phyloP scores from a whole-genome alignment of 2,888 invertebrate species.

The Lacanobia wlatinum region DNA sequence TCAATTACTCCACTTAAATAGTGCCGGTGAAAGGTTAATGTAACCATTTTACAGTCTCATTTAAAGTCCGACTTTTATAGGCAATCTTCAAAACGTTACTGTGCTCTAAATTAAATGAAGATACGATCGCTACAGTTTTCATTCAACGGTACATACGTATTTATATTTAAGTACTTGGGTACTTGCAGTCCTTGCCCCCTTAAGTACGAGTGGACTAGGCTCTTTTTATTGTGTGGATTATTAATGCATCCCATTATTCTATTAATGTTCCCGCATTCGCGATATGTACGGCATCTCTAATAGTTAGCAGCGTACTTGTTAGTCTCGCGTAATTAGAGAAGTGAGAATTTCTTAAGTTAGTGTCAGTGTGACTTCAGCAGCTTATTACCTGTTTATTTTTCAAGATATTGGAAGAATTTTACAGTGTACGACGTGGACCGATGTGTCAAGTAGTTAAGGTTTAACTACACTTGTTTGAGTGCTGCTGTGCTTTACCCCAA shows the following conservation, averaged over 20 bases:
- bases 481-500: constrained; percentile 5
- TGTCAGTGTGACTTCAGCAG: constrained; percentile 2
- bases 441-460: constrained; percentile 22
- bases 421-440: neutral
- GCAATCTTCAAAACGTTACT: constrained; percentile 74
- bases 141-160: constrained; percentile 59
- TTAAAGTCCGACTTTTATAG: constrained; percentile 81
- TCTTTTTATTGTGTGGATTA: constrained; percentile 55
- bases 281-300: constrained; percentile 47
- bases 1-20: constrained; percentile 82
- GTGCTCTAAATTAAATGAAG: constrained; percentile 85
- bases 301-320: constrained; percentile 31
- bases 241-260: constrained; percentile 57
- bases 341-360: constrained; percentile 13
- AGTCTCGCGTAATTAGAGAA: constrained; percentile 38
- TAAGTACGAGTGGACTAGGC: constrained; percentile 36
- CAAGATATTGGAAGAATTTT: neutral
- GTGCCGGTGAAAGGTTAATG: constrained; percentile 85
- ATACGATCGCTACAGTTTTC: constrained; percentile 68
- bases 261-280: constrained; percentile 53
- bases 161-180: constrained; percentile 48
- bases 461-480: constrained; percentile 16
- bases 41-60: constrained; percentile 81
- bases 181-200: constrained; percentile 25
- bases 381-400: neutral